phyloP scores from a whole-genome alignment of 2,888 invertebrate genomes.

The Tinea pellionella region DNA sequence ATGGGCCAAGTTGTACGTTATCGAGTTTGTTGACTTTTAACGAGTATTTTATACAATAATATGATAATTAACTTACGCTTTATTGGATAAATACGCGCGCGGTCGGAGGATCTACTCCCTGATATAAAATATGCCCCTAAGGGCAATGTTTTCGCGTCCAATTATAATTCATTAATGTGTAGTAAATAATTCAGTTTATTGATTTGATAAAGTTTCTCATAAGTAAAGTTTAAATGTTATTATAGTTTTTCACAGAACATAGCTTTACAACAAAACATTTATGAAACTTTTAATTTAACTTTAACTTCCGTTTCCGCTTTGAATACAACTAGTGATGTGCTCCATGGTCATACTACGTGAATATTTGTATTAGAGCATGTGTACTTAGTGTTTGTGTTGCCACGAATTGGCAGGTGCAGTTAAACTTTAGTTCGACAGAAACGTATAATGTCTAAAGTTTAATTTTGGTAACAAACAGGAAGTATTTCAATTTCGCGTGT shows the following conservation, averaged over 20 bases:
- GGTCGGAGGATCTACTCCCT: background rate
- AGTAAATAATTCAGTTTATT: background rate
- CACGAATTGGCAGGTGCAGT: background rate
- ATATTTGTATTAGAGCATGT: background rate
- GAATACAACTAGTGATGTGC: background rate
- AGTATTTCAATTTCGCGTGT: conserved; percentile 11
- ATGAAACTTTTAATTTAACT: conserved; percentile 8
- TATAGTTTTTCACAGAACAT: background rate
- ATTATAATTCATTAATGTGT: conserved; percentile 1
- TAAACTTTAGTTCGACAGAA: background rate
- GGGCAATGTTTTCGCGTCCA: background rate
- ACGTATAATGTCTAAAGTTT: conserved; percentile 10
- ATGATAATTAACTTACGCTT: conserved; percentile 46
- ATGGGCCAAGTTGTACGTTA: conserved; percentile 45
- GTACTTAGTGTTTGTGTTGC: background rate
- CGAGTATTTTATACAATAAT: conserved; percentile 60
- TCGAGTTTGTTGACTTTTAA: conserved; percentile 58
- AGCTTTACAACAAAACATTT: background rate
- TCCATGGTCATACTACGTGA: background rate
- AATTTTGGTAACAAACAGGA: conserved; percentile 9
- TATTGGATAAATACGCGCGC: conserved; percentile 7
- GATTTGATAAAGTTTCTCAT: conserved; percentile 6
- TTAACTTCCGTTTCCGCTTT: background rate
- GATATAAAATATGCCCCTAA: background rate
- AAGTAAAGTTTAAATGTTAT: background rate